Base-by-base conservation (phyloP, 2,113 vertebrate genomes). In the Phaethon lepturus region DNA sequence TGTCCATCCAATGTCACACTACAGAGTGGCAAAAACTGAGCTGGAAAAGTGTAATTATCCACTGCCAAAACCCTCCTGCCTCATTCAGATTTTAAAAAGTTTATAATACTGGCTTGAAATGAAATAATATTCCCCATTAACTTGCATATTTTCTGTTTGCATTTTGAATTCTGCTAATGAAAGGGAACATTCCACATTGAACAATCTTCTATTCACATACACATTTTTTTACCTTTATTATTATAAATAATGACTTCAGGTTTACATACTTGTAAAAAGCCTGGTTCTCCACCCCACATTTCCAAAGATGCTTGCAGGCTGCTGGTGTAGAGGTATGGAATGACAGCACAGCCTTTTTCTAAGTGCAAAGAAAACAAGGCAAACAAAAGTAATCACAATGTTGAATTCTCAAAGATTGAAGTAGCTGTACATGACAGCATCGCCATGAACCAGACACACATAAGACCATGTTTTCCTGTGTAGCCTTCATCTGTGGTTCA, bases 241-340 rank as follows among this genome's bases (percentile, higher is more conserved):
- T 13, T 45, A 86, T 6, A 72, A 15, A 24, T 15, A 47, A 92
- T 66, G 20, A 84, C 79, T 78, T 75, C 24, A 91, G 26, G 44
- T 74, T 33, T 82, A 98, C 99, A 91, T 98, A 99, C 99, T 99
- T 99, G 98, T 99, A 99, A 98, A 99, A 99, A 88, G 99, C 99
- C 96, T 99, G 99, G 97, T 99, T 99, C 98, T 99, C 99, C 95
- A 99, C 99, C 19, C 99, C 99, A 80, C 99, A 99, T 95, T 99
- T 99, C 99, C 99, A 99, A 88, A 99, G 98, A 97, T 99, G 99
- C 95, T 99, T 99, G 97, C 99, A 99, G 80, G 99, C 99, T 95
- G 99, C 99, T 97, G 99, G 99, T 93, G 99, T 99, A 71, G 99
- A 99, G 72, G 99, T 99, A 98, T 99, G 99, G 97, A 99, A 99